These are phyloP conservation scores for Thoracochromis brauschi DNA, from an alignment of 2,113 vertebrate species.

Conservation along the genomic window DNA sequence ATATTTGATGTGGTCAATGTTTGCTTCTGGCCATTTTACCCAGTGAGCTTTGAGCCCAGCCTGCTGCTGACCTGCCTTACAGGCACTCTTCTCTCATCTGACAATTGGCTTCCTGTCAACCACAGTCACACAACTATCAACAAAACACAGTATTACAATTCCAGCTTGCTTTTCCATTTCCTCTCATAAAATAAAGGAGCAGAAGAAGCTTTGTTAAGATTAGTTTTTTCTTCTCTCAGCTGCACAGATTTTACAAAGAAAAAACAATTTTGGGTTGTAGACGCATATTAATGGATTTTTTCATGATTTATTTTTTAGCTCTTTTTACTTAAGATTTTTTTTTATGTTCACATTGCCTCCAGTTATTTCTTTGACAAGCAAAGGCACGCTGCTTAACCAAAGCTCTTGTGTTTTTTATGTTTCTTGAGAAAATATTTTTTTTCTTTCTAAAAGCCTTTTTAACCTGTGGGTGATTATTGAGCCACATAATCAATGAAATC, in stretches of 20 bases:
- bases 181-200: background rate
- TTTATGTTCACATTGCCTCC: background rate
- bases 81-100: slow-evolving; percentile 43
- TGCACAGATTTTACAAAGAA: background rate
- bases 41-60: slow-evolving; percentile 36
- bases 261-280: background rate
- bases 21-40: slow-evolving; percentile 34
- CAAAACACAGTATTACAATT: slow-evolving; percentile 16
- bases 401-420: background rate
- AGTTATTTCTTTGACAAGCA: background rate
- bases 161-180: background rate
- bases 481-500: slow-evolving; percentile 5
- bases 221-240: background rate
- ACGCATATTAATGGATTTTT: background rate
- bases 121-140: slow-evolving; percentile 29
- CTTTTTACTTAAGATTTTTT: background rate
- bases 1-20: slow-evolving; percentile 54
- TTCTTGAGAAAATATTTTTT: background rate
- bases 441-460: slow-evolving; percentile 36
- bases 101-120: slow-evolving; percentile 53
- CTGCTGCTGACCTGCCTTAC: slow-evolving; percentile 51
- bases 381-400: background rate
- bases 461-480: slow-evolving; percentile 38
- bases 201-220: background rate
- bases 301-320: background rate